Evolutionary conservation across 2,888 invertebrate species (phyloP), one percentile per base, ranked within the genome.

Genomic region (Tyria jacobaeae): DNA sequence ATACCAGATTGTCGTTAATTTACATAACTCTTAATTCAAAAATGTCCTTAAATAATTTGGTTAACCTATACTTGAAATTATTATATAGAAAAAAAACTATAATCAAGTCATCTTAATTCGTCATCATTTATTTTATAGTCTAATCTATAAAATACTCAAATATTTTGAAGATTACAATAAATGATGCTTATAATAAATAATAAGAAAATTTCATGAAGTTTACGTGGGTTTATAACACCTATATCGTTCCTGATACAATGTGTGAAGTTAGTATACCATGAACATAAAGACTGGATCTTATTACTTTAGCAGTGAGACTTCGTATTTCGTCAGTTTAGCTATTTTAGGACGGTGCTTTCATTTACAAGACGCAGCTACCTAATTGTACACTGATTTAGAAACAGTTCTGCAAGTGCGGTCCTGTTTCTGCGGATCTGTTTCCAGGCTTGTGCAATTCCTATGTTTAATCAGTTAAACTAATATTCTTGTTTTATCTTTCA

Each of bases 201-300:
- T 57, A 41, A 48, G n/a, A n/a, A 39, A 48, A 41, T 25, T 51
- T 47, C 27, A 50, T 54, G 25, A 39, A 54, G 10, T 35, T 15
- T 17, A 35, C 41, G 15, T 35, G 12, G 9, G 4, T 21, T 44
- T 5, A 44, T 44, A 44, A 44, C 21, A 17, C 44, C 60, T 21
- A 54, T 39, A 53, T 37, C 12, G 54, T 49, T 31, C 14, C n/a
- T 41, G 52, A 64, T 61, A 37, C 41, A 25, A 60, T 56, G 27
- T 44, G 47, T 64, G 49, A 35, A 63, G 64, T 75, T 74, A 62
- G 62, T 53, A 62, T 62, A 49, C 47, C 48, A 50, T 41, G 61
- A 25, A 75, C 57, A 67, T 67, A 41, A 62, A 4, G n/a, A 7
- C 35, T 21, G 24, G 15, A 48, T 52, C 50, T 62, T 62, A 49